A percentile compares a stretch with the other conserved stretches of the same genome.
These are phyloP conservation scores for Amblyopsis hoosieri DNA, from an alignment of 2,797 vertebrate species.

Conservation along the genomic window DNA sequence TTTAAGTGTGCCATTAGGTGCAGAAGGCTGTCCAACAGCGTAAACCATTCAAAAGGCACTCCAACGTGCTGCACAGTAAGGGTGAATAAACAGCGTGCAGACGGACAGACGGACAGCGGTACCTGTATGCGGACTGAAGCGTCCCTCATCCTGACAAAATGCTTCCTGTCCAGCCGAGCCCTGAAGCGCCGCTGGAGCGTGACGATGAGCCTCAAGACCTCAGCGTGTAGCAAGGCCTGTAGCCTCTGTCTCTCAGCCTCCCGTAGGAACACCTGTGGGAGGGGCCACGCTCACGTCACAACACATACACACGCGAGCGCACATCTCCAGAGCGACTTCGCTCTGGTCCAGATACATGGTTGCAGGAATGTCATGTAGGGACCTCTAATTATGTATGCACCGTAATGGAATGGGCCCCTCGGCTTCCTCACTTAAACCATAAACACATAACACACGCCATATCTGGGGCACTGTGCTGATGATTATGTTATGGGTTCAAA, in stretches of 20 bases:
- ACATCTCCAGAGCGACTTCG: slow-evolving; percentile 16
- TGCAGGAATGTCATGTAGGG: slow-evolving; percentile 66
- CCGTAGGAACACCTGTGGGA: slow-evolving; percentile 88
- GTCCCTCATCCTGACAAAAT: slow-evolving; percentile 84
- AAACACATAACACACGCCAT: slow-evolving; percentile 16
- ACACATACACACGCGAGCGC: slow-evolving; percentile 7
- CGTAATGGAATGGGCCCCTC: slow-evolving; percentile 27
- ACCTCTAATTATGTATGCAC: slow-evolving; percentile 69
- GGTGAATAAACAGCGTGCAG: neutral
- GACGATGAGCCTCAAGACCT: slow-evolving; percentile 87
- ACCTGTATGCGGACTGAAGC: slow-evolving; percentile 87
- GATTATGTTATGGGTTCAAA: slow-evolving; percentile 34
- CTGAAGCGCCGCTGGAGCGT: slow-evolving; percentile 87
- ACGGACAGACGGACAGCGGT: neutral
- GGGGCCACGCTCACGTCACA: slow-evolving; percentile 21
- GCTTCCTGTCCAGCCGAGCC: slow-evolving; percentile 83
- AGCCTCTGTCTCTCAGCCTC: slow-evolving; percentile 88
- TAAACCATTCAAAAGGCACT: neutral
- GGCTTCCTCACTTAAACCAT: slow-evolving; percentile 35
- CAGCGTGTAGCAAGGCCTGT: slow-evolving; percentile 88
- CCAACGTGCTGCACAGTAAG: too few relatives aligned
- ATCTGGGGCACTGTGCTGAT: slow-evolving; percentile 31
- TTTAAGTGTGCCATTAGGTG: neutral
- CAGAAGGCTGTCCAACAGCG: neutral
- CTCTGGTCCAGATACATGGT: slow-evolving; percentile 14